Evolutionary conservation across 2,797 vertebrate species (phyloP).

Genomic region (Naso thynnoides): DNA sequence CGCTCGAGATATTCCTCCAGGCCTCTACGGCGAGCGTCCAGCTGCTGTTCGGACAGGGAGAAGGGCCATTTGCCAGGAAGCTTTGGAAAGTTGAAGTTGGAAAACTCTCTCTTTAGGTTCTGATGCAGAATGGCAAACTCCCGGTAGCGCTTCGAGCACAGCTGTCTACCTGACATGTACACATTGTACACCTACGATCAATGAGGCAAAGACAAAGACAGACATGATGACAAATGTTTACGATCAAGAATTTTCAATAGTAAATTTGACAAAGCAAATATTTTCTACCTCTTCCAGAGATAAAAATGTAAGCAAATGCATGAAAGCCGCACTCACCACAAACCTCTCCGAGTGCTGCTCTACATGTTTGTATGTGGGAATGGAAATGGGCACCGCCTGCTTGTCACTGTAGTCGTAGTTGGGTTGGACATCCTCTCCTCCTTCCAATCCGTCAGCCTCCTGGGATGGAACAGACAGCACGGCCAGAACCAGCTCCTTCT

Average conservation of each 20-base stretch:
- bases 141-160: constrained; percentile 95
- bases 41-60: constrained; percentile 95
- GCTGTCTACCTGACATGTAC: constrained; percentile 95
- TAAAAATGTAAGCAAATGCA: neutral
- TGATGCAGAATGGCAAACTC: constrained; percentile 96
- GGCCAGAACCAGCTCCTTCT: constrained; percentile 94
- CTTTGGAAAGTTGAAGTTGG: constrained; percentile 95
- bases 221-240: no score
- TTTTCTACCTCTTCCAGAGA: neutral
- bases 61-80: constrained; percentile 98
- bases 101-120: constrained; percentile 95
- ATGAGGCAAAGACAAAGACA: constrained; percentile 1
- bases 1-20: constrained; percentile 93
- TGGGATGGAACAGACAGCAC: constrained; percentile 94
- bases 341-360: constrained; percentile 97
- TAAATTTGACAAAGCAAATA: no score
- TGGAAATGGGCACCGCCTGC: constrained; percentile 96
- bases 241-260: neutral
- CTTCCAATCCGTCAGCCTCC: constrained; percentile 93
- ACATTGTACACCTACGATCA: constrained; percentile 92
- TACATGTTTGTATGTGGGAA: constrained; percentile 97
- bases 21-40: constrained; percentile 93
- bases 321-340: constrained; percentile 88
- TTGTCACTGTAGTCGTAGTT: constrained; percentile 98
- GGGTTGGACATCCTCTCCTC: constrained; percentile 90